Evolutionary conservation across 2,888 invertebrate genomes (phyloP), one percentile per base, ranked within the genome.

Genomic region (Mimumesa dahlbomi): DNA sequence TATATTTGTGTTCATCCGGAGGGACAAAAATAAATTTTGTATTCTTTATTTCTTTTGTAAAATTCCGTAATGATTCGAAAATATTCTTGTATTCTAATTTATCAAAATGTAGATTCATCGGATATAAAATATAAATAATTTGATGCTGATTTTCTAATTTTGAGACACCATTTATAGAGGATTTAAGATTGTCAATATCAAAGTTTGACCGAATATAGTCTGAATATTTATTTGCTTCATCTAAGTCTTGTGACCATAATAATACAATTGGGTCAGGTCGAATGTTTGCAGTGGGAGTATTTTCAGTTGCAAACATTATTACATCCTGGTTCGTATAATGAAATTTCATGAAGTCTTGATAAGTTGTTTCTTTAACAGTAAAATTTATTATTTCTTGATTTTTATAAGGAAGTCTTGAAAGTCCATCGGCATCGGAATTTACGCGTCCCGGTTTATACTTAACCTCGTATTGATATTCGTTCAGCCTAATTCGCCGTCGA

Each of bases 281-380:
- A 62, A 62, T 31, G 38, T 46, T 4, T 36, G 13, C 50, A 45
- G 6, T 58, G 29, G 13, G 36, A 58, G 19, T 58, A n/a, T n/a
- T n/a, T n/a, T n/a, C n/a, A n/a, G n/a, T n/a, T n/a, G n/a, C n/a
- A n/a, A n/a, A n/a, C n/a, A n/a, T n/a, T n/a, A n/a, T n/a, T n/a
- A n/a, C n/a, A n/a, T n/a, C n/a, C n/a, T n/a, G n/a, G n/a, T n/a
- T n/a, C n/a, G n/a, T n/a, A n/a, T n/a, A n/a, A n/a, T n/a, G n/a
- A n/a, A n/a, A n/a, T n/a, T n/a, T n/a, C n/a, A n/a, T n/a, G n/a
- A n/a, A n/a, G n/a, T n/a, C n/a, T n/a, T n/a, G n/a, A n/a, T n/a
- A n/a, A n/a, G n/a, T n/a, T n/a, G n/a, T n/a, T n/a, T n/a, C n/a
- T n/a, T n/a, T n/a, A n/a, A n/a, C n/a, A n/a, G n/a, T 45, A 9